A percentile compares a stretch with the other conserved stretches of the same genome.
Conservation (phyloP, 2,113 vertebrate genomes). For the Ceyx margarethae region DNA sequence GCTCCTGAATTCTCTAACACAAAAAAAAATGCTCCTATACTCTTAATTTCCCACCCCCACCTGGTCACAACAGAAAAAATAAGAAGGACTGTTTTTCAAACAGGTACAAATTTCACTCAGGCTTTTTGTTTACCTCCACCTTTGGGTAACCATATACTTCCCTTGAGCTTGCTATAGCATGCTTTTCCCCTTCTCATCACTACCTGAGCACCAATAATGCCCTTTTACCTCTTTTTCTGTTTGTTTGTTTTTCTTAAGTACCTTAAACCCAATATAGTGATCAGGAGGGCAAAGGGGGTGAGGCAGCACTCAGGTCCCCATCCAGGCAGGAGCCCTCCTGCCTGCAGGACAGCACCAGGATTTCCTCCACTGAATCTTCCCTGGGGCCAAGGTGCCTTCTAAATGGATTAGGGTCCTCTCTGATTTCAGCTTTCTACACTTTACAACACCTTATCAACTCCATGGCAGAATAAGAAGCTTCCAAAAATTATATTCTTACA, state of each 20-base stretch:
- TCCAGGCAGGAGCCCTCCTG: not conserved
- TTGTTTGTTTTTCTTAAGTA: slow-evolving; percentile 33
- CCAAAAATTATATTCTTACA: not conserved
- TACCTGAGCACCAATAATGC: not conserved
- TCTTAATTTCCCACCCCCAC: accelerated
- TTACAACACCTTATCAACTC: not conserved
- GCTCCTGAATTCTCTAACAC: not conserved
- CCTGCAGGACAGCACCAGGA: not conserved
- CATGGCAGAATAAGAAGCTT: not conserved
- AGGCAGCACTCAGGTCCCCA: not conserved
- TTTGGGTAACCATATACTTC: slow-evolving; percentile 6
- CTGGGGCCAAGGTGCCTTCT: not conserved
- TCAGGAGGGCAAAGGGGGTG: not conserved
- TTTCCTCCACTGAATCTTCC: not conserved
- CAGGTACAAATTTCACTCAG: not conserved
- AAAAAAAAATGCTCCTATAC: not conserved
- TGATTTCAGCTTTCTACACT: not conserved
- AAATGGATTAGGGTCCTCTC: not conserved
- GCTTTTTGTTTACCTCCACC: slow-evolving; percentile 1
- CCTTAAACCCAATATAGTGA: not conserved
- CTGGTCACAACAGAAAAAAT: not conserved
- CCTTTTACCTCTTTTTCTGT: not conserved
- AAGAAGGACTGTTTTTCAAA: not conserved
- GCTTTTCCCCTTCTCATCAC: not conserved
- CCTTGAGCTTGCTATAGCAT: not conserved